These are phyloP conservation scores for Panthera tigris DNA, from an alignment of 2,113 vertebrate genomes.

Conservation along the genomic window DNA sequence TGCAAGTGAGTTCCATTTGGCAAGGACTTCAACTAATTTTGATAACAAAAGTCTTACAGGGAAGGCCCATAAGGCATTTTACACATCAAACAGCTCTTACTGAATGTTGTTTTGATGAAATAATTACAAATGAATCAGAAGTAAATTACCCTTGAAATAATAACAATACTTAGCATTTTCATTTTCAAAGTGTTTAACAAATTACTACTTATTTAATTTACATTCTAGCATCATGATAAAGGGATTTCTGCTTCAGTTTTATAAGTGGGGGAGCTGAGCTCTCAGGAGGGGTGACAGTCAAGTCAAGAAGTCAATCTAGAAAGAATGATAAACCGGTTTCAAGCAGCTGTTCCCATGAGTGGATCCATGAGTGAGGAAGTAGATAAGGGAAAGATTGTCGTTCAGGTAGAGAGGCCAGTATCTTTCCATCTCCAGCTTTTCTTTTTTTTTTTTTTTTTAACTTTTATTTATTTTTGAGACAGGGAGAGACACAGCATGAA, in stretches of 20 bases:
- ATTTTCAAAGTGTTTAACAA: slow-evolving; percentile 68
- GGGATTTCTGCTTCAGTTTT: not conserved
- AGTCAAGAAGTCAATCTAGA: not conserved
- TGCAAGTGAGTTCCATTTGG: not conserved
- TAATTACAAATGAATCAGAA: slow-evolving; percentile 75
- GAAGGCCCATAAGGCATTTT: slow-evolving; percentile 56
- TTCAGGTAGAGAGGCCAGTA: not conserved
- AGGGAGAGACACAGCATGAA: too few species aligned
- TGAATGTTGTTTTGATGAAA: slow-evolving; percentile 70
- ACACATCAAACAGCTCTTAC: slow-evolving; percentile 54
- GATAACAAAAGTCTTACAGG: slow-evolving; percentile 45
- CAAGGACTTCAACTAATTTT: slow-evolving; percentile 45
- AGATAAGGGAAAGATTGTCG: accelerated
- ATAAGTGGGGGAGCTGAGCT: not conserved
- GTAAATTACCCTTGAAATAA: slow-evolving; percentile 77
- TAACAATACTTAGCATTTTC: slow-evolving; percentile 73
- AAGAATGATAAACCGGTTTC: not conserved
- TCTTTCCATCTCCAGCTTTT: not conserved
- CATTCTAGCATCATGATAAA: slow-evolving; percentile 32
- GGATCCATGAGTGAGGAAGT: not conserved
- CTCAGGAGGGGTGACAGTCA: not conserved
- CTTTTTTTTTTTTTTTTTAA: too few species aligned
- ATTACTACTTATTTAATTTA: slow-evolving; percentile 73
- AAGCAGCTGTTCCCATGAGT: not conserved
- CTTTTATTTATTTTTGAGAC: too few species aligned